Conservation (phyloP, 2,888 invertebrate species). For the Chloroclysta siterata region DNA sequence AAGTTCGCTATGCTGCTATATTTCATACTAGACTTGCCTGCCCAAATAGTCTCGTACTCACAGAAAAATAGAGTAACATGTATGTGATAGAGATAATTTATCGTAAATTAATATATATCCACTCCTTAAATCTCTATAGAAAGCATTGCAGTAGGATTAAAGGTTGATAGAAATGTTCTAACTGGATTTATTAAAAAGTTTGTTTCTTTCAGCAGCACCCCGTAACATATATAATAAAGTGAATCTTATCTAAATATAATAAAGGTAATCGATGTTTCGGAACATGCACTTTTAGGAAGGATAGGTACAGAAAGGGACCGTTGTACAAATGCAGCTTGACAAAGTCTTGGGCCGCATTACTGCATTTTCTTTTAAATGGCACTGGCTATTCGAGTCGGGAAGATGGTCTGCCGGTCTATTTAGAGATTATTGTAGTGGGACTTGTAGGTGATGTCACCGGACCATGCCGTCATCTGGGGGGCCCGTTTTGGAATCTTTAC, state of each 20-base stretch:
- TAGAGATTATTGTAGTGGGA: constrained; percentile 56
- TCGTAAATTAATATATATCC: too few relatives aligned
- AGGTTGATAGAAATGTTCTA: too few relatives aligned
- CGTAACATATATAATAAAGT: neutral
- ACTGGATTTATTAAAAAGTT: neutral
- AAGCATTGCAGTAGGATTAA: too few relatives aligned
- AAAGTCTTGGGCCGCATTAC: constrained; percentile 34
- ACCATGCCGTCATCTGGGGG: constrained; percentile 67
- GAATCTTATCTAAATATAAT: neutral
- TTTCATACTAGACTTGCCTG: neutral
- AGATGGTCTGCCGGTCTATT: constrained; percentile 55
- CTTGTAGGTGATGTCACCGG: constrained; percentile 72
- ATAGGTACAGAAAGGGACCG: too few relatives aligned
- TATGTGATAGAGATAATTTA: too few relatives aligned
- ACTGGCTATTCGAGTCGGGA: constrained; percentile 45
- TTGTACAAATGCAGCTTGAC: neutral
- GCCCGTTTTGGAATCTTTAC: constrained; percentile 79
- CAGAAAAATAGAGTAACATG: too few relatives aligned
- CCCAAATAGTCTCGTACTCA: neutral
- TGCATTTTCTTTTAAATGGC: constrained; percentile 69
- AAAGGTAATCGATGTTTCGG: too few relatives aligned
- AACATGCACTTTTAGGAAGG: too few relatives aligned
- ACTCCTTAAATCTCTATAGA: too few relatives aligned
- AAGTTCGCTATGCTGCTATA: neutral
- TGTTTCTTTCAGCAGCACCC: neutral